These are phyloP conservation scores for Schizaphis graminum DNA, from an alignment of 2,888 invertebrate species.

Conservation along the genomic window DNA sequence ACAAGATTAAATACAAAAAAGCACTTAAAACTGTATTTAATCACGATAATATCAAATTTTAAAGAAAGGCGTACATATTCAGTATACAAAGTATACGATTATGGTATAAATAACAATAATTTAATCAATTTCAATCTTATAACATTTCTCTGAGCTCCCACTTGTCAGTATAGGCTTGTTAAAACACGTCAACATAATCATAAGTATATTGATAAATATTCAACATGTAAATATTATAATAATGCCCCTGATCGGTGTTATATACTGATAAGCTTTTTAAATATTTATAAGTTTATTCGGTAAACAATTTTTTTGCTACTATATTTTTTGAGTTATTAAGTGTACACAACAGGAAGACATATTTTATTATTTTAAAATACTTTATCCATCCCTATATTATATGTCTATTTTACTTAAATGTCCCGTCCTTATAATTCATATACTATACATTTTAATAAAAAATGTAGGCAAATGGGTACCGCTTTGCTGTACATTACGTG, in stretches of 20 bases:
- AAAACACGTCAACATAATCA: not conserved
- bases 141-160: not conserved
- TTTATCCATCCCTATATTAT: not conserved
- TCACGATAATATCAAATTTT: not conserved
- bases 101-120: not conserved
- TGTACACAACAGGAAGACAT: not conserved
- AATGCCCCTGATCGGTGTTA: not conserved
- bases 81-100: not conserved
- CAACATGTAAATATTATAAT: not conserved
- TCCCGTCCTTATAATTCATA: not conserved
- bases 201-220: constrained; percentile 15
- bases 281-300: not conserved
- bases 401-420: not conserved
- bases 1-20: not conserved
- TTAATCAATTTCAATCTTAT: not conserved
- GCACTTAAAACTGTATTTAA: not conserved
- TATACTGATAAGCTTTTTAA: constrained; percentile 15
- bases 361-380: not conserved
- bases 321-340: not conserved
- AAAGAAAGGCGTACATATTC: too few species aligned
- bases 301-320: not conserved
- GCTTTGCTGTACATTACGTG: too few species aligned
- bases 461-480: not conserved
- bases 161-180: not conserved
- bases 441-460: not conserved